Conservation (phyloP, 2,888 invertebrate species). For the Mimas tiliae region DNA sequence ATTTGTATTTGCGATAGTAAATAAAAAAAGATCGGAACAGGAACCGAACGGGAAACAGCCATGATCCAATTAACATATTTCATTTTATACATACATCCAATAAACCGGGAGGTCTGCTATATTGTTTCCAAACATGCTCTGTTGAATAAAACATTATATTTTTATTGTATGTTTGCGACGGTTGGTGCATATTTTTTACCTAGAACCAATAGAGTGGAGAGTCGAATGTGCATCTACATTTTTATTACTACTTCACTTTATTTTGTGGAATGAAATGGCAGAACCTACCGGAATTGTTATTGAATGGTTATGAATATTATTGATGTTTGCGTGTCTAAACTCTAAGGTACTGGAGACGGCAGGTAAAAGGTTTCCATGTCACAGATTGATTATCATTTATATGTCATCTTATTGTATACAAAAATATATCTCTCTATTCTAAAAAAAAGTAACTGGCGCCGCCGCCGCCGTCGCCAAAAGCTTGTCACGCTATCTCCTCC, state of each 20-base stretch:
- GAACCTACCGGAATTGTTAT: background rate
- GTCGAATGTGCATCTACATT: slow-evolving; percentile 64
- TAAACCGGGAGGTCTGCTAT: slow-evolving; percentile 59
- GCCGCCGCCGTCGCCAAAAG: too few relatives aligned
- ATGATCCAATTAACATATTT: slow-evolving; percentile 47
- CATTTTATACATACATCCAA: slow-evolving; percentile 60
- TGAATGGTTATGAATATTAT: slow-evolving; percentile 6
- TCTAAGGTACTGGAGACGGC: background rate
- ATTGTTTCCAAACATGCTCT: slow-evolving; percentile 68
- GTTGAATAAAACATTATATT: slow-evolving; percentile 77
- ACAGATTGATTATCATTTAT: background rate
- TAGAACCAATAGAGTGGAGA: slow-evolving; percentile 53
- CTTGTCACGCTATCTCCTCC: too few relatives aligned
- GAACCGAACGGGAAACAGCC: slow-evolving; percentile 19
- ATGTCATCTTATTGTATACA: background rate
- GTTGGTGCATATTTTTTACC: slow-evolving; percentile 74
- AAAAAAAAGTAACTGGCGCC: too few relatives aligned
- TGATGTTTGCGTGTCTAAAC: background rate
- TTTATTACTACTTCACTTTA: slow-evolving; percentile 52
- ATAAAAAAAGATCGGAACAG: slow-evolving; percentile 4
- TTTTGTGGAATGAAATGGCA: slow-evolving; percentile 4
- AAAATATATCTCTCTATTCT: too few relatives aligned
- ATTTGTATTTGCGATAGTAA: background rate
- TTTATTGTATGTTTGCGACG: slow-evolving; percentile 71
- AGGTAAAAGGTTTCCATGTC: background rate